Evolutionary conservation across 1,140 invertebrate species (phyloP).

Genomic region (Andricus grossulariae): DNA sequence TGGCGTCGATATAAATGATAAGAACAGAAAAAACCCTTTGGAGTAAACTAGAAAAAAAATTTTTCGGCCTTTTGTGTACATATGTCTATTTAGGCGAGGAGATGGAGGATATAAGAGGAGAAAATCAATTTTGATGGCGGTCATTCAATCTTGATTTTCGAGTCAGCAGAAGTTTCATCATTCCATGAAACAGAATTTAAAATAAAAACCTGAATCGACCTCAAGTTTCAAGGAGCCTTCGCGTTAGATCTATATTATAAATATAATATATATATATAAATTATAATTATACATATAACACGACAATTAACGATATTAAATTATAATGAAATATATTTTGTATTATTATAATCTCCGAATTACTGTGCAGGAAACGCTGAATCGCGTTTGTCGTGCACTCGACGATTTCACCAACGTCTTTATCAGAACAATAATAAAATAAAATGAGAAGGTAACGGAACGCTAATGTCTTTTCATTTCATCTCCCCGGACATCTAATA

Average conservation of each 20-base stretch:
- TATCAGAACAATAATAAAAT: conserved; percentile 45
- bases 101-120: conserved; percentile 37
- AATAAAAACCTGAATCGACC: conserved; percentile 37
- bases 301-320: conserved; percentile 41
- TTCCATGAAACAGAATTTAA: conserved; percentile 6
- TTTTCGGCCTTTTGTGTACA: conserved; percentile 69
- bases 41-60: conserved; percentile 1
- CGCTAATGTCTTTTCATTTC: conserved; percentile 51
- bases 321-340: conserved; percentile 65
- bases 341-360: conserved; percentile 62
- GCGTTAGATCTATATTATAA: conserved; percentile 39
- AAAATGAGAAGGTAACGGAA: conserved; percentile 54
- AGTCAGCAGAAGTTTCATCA: not conserved
- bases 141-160: conserved; percentile 66
- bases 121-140: conserved; percentile 67
- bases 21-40: conserved; percentile 9
- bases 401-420: conserved; percentile 59
- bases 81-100: conserved; percentile 69
- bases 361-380: conserved; percentile 57
- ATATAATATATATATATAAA: conserved; percentile 30
- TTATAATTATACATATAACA: conserved; percentile 33
- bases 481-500: conserved; percentile 50
- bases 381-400: conserved; percentile 49
- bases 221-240: conserved; percentile 17
- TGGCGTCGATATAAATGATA: conserved; percentile 9